Conservation (phyloP, 1,140 invertebrate species). For the Anthonomus grandis region DNA sequence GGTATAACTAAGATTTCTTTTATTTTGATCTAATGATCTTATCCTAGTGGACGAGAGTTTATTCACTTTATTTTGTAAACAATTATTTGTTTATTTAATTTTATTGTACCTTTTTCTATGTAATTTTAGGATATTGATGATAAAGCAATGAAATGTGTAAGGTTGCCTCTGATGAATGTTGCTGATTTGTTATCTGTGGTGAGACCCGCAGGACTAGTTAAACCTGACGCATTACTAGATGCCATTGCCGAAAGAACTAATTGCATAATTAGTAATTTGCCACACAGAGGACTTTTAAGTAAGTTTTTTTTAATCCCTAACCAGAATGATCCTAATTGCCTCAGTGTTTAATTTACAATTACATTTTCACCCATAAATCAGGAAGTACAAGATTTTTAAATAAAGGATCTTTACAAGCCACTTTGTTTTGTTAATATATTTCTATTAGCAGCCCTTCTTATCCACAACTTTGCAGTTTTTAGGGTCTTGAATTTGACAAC, state of each 20-base stretch:
- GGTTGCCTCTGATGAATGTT: constrained; percentile 83
- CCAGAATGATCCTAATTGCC: too few relatives aligned
- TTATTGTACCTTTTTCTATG: background rate
- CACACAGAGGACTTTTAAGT: constrained; percentile 76
- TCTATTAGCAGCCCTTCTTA: too few relatives aligned
- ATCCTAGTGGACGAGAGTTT: too few relatives aligned
- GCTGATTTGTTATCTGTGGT: constrained; percentile 86
- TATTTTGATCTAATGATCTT: background rate
- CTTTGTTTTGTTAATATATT: too few relatives aligned
- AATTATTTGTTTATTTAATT: too few relatives aligned
- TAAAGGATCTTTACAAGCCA: too few relatives aligned
- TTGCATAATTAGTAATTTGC: constrained; percentile 70
- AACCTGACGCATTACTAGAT: constrained; percentile 88
- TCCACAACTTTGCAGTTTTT: too few relatives aligned
- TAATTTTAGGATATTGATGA: constrained; percentile 36
- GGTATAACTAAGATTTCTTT: background rate
- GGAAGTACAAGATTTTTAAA: background rate
- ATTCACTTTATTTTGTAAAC: too few relatives aligned
- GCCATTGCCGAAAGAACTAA: constrained; percentile 82
- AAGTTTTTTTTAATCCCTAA: constrained; percentile 35
- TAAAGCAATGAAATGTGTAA: constrained; percentile 61
- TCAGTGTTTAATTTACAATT: too few relatives aligned
- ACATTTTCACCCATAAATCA: too few relatives aligned
- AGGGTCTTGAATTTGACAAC: too few relatives aligned
- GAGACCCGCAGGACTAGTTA: constrained; percentile 78